phyloP scores from a whole-genome alignment of 2,797 vertebrate genomes.

The Acanthis flammea region DNA sequence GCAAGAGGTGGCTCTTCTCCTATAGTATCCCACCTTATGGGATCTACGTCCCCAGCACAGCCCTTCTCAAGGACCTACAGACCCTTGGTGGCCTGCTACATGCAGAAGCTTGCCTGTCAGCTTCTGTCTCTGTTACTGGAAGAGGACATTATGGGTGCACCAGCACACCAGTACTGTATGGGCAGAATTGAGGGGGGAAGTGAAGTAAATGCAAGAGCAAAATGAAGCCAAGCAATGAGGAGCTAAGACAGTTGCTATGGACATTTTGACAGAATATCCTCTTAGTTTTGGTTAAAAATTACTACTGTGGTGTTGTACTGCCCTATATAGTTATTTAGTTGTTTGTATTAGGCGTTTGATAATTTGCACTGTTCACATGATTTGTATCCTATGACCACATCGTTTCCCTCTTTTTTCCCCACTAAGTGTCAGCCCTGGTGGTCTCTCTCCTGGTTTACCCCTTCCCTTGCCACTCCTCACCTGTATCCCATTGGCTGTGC shows the following conservation, averaged over 20 bases:
- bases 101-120: neutral
- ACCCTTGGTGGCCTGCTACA: neutral
- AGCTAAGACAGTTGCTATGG: neutral
- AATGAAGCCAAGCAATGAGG: neutral
- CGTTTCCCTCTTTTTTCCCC: no score
- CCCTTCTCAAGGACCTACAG: neutral
- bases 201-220: neutral
- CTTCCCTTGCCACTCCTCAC: no score
- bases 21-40: neutral
- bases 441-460: no score
- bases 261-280: neutral
- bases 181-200: neutral
- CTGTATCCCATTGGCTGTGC: no score
- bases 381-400: no score
- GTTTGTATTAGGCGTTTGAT: no score
- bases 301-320: neutral
- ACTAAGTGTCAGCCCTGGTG: no score
- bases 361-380: no score
- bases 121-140: neutral
- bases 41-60: neutral
- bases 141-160: neutral
- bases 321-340: no score
- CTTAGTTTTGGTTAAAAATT: neutral
- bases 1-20: neutral
- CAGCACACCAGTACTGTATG: rapidly evolving